phyloP scores from a whole-genome alignment of 2,797 vertebrate species.

The Labeo calbasu region DNA sequence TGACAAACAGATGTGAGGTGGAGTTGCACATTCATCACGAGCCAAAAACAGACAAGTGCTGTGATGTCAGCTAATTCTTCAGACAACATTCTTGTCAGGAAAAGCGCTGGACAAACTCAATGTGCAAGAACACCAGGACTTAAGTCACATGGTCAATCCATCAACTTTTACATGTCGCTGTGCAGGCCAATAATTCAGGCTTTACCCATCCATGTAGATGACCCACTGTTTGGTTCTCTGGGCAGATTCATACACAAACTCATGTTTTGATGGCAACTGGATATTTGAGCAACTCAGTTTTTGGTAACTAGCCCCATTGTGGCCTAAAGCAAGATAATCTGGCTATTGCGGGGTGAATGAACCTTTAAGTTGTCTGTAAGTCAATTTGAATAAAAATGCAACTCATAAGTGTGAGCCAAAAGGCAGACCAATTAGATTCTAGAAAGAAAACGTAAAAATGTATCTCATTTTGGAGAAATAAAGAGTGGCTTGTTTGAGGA shows the following conservation, averaged over 20 bases:
- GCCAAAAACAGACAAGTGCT: background rate
- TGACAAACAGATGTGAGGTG: background rate
- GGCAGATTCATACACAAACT: conserved; percentile 26
- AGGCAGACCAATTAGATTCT: background rate
- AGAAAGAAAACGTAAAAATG: background rate
- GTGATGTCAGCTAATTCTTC: conserved; percentile 8
- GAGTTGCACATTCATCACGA: background rate
- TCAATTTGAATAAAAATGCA: background rate
- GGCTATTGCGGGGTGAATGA: background rate
- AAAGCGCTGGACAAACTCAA: background rate
- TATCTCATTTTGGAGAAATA: background rate
- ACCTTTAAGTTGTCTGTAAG: background rate
- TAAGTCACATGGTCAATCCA: background rate
- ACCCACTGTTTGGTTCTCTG: background rate
- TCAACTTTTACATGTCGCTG: background rate
- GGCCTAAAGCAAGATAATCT: background rate
- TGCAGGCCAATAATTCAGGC: conserved; percentile 18
- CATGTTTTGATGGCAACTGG: background rate
- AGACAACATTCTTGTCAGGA: background rate
- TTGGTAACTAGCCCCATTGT: background rate
- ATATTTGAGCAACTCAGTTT: background rate
- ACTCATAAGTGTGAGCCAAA: background rate
- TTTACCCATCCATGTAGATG: background rate
- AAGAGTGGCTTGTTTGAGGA: background rate
- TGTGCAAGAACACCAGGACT: background rate